phyloP scores from a whole-genome alignment of 2,888 invertebrate genomes.

The Orthosia incerta region DNA sequence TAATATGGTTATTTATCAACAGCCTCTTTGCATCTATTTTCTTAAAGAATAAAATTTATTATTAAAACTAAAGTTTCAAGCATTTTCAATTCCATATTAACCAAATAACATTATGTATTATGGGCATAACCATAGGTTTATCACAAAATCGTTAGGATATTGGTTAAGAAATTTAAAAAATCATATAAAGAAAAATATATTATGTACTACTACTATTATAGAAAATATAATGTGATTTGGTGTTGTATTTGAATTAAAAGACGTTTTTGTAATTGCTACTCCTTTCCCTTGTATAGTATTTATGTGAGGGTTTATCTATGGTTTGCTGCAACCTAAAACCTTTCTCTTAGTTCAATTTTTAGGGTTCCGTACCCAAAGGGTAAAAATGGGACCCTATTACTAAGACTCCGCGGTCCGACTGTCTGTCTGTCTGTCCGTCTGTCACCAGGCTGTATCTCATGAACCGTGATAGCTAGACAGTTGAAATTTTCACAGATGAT shows the following conservation, averaged over 20 bases:
- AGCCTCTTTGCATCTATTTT: slow-evolving; percentile 83
- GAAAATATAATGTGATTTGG: slow-evolving; percentile 91
- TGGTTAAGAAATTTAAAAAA: slow-evolving; percentile 77
- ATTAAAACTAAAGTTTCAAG: slow-evolving; percentile 75
- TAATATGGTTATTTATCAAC: slow-evolving; percentile 69
- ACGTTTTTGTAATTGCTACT: slow-evolving; percentile 87
- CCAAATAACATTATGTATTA: slow-evolving; percentile 68
- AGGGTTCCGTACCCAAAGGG: too few species aligned
- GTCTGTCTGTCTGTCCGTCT: too few species aligned
- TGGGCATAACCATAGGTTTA: slow-evolving; percentile 73
- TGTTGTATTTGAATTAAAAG: slow-evolving; percentile 91
- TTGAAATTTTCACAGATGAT: too few species aligned
- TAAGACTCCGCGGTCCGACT: too few species aligned
- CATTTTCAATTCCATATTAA: slow-evolving; percentile 79
- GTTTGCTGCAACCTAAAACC: not conserved
- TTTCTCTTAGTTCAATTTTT: too few species aligned
- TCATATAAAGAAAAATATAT: slow-evolving; percentile 86
- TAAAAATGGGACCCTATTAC: too few species aligned
- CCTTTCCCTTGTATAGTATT: slow-evolving; percentile 83
- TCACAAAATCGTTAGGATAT: slow-evolving; percentile 78
- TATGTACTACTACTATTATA: slow-evolving; percentile 88
- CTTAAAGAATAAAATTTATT: slow-evolving; percentile 78
- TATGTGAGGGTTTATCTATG: slow-evolving; percentile 38
- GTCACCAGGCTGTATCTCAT: too few species aligned
- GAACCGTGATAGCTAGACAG: too few species aligned